Percentiles rank a stretch among this genome's conserved stretches.
Conservation (phyloP, 2,888 invertebrate genomes). For the Dryobotodes eremita region DNA sequence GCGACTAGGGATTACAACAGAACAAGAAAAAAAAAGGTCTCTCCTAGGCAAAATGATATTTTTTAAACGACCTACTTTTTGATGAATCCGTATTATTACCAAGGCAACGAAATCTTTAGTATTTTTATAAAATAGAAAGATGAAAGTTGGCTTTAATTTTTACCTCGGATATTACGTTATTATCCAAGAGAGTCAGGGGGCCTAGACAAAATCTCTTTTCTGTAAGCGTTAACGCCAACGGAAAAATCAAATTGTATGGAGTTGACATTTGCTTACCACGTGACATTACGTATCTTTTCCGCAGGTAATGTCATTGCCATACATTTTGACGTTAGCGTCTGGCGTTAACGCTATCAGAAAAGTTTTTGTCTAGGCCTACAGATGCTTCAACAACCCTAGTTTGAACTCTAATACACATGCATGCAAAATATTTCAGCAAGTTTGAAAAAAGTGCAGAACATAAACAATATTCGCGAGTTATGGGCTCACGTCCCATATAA, state of each 20-base stretch:
- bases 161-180: neutral
- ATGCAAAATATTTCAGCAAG: slow-evolving; percentile 28
- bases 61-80: slow-evolving; percentile 33
- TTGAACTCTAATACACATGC: neutral
- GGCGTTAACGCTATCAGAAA: no score
- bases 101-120: slow-evolving; percentile 15
- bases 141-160: neutral
- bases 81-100: neutral
- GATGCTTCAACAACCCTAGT: neutral
- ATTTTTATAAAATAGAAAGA: slow-evolving; percentile 2
- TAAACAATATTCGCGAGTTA: slow-evolving; percentile 53
- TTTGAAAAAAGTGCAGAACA: slow-evolving; percentile 20
- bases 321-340: no score
- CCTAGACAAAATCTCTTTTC: no score
- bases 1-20: slow-evolving; percentile 25
- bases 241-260: no score
- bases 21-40: slow-evolving; percentile 19
- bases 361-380: no score
- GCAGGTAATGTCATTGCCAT: no score
- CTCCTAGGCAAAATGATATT: slow-evolving; percentile 18
- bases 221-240: no score
- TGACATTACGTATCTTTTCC: no score
- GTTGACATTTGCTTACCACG: no score
- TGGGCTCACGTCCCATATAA: slow-evolving; percentile 43
- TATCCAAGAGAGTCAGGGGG: neutral